Evolutionary conservation across 2,888 invertebrate species (phyloP).

Genomic region (Noctua janthina): DNA sequence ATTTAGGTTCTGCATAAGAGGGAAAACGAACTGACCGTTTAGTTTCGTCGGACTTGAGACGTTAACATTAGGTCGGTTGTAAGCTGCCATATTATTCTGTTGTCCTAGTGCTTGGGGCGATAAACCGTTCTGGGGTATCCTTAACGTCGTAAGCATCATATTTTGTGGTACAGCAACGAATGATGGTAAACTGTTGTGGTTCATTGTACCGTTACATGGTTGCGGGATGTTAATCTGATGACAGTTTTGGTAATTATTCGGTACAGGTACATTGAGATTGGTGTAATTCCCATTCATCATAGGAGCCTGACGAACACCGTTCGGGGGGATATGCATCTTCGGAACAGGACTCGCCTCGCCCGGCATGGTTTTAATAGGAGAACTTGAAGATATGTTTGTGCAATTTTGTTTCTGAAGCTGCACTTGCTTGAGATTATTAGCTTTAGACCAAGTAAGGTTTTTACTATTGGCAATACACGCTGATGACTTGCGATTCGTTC

Average conservation of each 20-base stretch:
- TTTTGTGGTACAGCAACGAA: constrained; percentile 89
- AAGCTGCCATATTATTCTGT: constrained; percentile 83
- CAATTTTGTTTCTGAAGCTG: constrained; percentile 86
- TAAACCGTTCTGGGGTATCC: constrained; percentile 89
- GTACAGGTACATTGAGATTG: constrained; percentile 83
- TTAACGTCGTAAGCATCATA: constrained; percentile 90
- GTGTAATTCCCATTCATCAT: constrained; percentile 84
- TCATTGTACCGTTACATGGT: constrained; percentile 83
- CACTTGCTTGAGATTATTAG: constrained; percentile 86
- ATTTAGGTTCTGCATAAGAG: constrained; percentile 91
- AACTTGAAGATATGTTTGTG: constrained; percentile 75
- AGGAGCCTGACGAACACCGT: constrained; percentile 84
- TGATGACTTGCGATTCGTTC: constrained; percentile 86
- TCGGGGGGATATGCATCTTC: constrained; percentile 84
- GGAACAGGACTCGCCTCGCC: constrained; percentile 83
- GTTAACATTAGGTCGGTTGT: constrained; percentile 84
- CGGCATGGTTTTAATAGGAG: constrained; percentile 72
- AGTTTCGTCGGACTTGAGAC: constrained; percentile 87
- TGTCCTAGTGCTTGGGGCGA: constrained; percentile 82
- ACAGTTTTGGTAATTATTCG: constrained; percentile 85
- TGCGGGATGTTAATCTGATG: constrained; percentile 86
- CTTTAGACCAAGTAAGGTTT: constrained; percentile 88
- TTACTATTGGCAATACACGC: constrained; percentile 88
- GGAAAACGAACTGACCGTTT: constrained; percentile 90
- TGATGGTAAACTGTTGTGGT: constrained; percentile 84